Conservation (phyloP, 2,888 invertebrate species). For the Limnephilus rhombicus region DNA sequence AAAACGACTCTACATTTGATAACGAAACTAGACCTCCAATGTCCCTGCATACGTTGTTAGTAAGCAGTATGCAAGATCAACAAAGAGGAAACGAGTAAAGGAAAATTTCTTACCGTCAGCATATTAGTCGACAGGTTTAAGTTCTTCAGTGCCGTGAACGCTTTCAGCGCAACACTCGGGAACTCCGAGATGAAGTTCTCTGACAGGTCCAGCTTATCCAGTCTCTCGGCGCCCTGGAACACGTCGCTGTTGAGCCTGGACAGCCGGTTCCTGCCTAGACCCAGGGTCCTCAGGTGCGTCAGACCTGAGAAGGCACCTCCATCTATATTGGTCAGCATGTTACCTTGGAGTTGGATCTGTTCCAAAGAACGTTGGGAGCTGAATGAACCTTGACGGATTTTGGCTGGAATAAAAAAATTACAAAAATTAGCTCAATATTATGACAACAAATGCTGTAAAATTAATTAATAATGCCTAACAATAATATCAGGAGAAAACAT, state of each 20-base stretch:
- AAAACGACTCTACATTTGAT: too few relatives aligned
- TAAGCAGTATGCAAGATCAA: too few relatives aligned
- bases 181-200: conserved; percentile 91
- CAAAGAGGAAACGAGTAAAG: conserved; percentile 45
- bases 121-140: conserved; percentile 91
- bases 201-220: conserved; percentile 89
- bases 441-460: background rate
- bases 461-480: too few relatives aligned
- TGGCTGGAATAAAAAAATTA: conserved; percentile 73
- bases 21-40: too few relatives aligned
- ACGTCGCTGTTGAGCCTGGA: conserved; percentile 90
- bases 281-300: conserved; percentile 82
- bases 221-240: conserved; percentile 86
- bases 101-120: conserved; percentile 81
- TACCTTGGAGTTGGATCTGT: conserved; percentile 87
- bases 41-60: too few relatives aligned
- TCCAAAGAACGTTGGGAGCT: conserved; percentile 83
- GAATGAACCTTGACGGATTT: conserved; percentile 84
- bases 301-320: conserved; percentile 86
- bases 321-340: conserved; percentile 86
- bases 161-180: conserved; percentile 86
- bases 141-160: conserved; percentile 83
- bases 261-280: conserved; percentile 87
- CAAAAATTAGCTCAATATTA: background rate
- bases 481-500: too few relatives aligned